phyloP scores from a whole-genome alignment of 2,888 invertebrate genomes.

The Lochmaea crataegi region DNA sequence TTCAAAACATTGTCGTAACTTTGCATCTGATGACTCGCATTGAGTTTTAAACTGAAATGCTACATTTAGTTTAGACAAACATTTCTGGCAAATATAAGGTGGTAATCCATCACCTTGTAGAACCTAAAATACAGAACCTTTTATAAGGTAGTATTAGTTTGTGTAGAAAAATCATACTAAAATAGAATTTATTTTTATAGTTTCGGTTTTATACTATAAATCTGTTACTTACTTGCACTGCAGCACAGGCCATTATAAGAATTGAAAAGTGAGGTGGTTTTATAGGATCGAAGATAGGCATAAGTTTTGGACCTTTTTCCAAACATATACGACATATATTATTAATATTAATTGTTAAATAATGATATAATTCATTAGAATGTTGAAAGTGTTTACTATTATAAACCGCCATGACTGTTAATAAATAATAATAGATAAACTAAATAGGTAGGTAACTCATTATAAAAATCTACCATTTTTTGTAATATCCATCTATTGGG shows the following conservation, averaged over 20 bases:
- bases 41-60: constrained; percentile 65
- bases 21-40: constrained; percentile 63
- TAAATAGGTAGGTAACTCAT: too few relatives aligned
- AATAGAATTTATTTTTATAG: background rate
- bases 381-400: constrained; percentile 54
- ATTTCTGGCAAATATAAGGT: constrained; percentile 63
- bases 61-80: constrained; percentile 62
- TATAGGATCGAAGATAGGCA: constrained; percentile 64
- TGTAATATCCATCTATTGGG: too few relatives aligned
- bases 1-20: constrained; percentile 61
- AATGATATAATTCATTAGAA: constrained; percentile 59
- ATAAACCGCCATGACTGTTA: constrained; percentile 49
- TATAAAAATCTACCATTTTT: too few relatives aligned
- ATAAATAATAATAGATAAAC: too few relatives aligned
- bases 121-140: constrained; percentile 56
- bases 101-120: constrained; percentile 63
- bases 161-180: background rate
- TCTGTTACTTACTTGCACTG: constrained; percentile 61
- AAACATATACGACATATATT: constrained; percentile 64
- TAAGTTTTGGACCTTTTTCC: constrained; percentile 62
- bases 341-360: constrained; percentile 63
- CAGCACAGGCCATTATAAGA: constrained; percentile 64
- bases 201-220: background rate
- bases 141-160: constrained; percentile 19
- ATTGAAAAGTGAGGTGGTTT: constrained; percentile 64